These are phyloP conservation scores for Bombus impatiens DNA, from an alignment of 1,140 invertebrate genomes.

Conservation along the genomic window DNA sequence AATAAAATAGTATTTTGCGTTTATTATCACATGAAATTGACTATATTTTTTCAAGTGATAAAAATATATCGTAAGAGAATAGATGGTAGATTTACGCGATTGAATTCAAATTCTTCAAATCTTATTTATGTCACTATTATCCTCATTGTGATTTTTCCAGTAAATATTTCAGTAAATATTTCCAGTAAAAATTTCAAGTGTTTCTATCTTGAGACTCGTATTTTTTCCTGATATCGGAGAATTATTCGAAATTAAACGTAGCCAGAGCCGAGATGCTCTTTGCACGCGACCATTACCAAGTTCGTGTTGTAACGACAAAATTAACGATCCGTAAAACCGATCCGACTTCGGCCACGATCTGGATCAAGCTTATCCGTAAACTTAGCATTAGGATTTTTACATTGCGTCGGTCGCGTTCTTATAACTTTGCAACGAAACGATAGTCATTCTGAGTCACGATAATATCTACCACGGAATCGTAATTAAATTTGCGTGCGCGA, in stretches of 20 bases:
- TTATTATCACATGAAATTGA: no score
- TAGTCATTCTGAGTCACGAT: not conserved
- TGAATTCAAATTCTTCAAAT: no score
- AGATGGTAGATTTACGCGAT: no score
- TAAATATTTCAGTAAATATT: not conserved
- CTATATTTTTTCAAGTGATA: no score
- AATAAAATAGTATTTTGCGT: no score
- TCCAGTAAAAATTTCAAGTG: not conserved
- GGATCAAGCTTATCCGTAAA: constrained; percentile 24
- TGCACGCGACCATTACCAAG: constrained; percentile 61
- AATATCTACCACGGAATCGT: not conserved
- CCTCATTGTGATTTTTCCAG: not conserved
- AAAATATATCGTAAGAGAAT: no score
- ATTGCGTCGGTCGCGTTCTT: not conserved
- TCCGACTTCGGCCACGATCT: constrained; percentile 30
- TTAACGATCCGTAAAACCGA: constrained; percentile 70
- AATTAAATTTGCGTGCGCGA: constrained; percentile 10
- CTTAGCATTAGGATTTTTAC: constrained; percentile 37
- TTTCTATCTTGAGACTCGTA: not conserved
- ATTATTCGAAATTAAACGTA: constrained; percentile 66
- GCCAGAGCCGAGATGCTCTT: constrained; percentile 48
- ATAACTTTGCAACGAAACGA: not conserved
- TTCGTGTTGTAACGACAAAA: constrained; percentile 64
- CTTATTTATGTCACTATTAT: no score
- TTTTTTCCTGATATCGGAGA: constrained; percentile 21